Evolutionary conservation across 2,888 invertebrate species (phyloP), one percentile per base, ranked within the genome.

Genomic region (Drosophila affinis): DNA sequence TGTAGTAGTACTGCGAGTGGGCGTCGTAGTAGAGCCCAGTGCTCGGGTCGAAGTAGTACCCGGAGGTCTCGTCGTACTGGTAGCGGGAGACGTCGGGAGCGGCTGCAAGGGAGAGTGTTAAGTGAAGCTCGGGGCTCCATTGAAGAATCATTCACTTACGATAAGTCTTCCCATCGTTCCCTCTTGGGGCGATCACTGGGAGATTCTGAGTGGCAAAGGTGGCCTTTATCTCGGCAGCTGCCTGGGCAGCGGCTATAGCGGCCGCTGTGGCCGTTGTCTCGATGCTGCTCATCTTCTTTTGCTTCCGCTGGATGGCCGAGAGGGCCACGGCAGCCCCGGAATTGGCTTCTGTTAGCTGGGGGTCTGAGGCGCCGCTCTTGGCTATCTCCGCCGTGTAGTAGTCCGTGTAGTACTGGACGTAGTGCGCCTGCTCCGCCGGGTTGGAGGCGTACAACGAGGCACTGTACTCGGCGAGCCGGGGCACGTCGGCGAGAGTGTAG

Each of bases 21-120:
- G 98, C 96, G 93, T 99, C 99, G 91, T 99, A 99, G 92, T 99
- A 99, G 17, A 99, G 94, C 0, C 97, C 97, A 1, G 99, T 98
- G 1, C 94, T 93, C 0, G 97, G 95, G 92, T 99, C 99, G 91
- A 98, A 99, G 90, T 99, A 99, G 91, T 98, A 99, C 0, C 99
- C 99, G 4, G 98, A 98, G 1, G 96, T 94, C 90, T 97, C 97
- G 91, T 99, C 99, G 89, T 97, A 98, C 89, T 97, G 96, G 91
- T 98, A 99, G 45, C 96, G 95, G 56, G 96, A 95, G 10, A 97
- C 95, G 93, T 99, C 98, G 5, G 99, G 99, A 14, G 96, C 93
- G 47, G 94, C 92, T 92, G 59, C 9, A 74, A 48, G 7, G 7
- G 44, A 14, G 17, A 10, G 6, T 9, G 12, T n/a, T 32, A 72